Base-by-base conservation (phyloP, 2,888 invertebrate genomes). In the Operophtera brumata region DNA sequence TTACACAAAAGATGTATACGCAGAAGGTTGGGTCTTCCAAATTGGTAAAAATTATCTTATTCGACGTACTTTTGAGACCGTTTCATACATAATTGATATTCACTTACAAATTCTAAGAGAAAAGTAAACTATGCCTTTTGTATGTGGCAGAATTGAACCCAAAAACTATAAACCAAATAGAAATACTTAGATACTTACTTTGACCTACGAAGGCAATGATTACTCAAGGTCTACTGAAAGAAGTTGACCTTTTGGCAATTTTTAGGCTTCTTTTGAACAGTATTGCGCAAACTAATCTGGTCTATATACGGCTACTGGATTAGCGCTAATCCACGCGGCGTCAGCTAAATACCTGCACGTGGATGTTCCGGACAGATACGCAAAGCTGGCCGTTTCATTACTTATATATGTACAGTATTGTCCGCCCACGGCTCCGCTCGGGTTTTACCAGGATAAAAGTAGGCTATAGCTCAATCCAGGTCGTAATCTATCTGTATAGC, bases 241-340 rank as follows among this genome's bases (percentile, higher is more conserved):
- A 39, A 44, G 28, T 10, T 13, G 13, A 36, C 48, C 10, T 46
- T 32, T 36, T n/a, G 28, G 42, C 28, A 20, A 32, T 43, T 56
- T 47, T 28, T 30, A 40, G 47, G 56, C 47, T 56, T 56, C 56
- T 53, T 47, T 37, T 47, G 35, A 55, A 47, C 39, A 26, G 36
- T 43, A 42, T 35, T 30, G 36, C 36, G 51, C 32, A 25, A 44
- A 52, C 51, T 51, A 56, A 56, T 56, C 56, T 45, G 20, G 41
- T 40, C 43, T 43, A 7, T 26, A 6, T 50, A 50, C 42, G 50
- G 49, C 47, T 43, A 44, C 39, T 47, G 40, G 51, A 56, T 56
- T 52, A 56, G 11, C 4, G 40, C 25, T 56, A 47, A 56, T 51
- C 56, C 51, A 26, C 46, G 34, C 28, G 35, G 10, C 34, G 41